Conservation (phyloP, 2,888 invertebrate species). For the Dicyrtoma fusca region DNA sequence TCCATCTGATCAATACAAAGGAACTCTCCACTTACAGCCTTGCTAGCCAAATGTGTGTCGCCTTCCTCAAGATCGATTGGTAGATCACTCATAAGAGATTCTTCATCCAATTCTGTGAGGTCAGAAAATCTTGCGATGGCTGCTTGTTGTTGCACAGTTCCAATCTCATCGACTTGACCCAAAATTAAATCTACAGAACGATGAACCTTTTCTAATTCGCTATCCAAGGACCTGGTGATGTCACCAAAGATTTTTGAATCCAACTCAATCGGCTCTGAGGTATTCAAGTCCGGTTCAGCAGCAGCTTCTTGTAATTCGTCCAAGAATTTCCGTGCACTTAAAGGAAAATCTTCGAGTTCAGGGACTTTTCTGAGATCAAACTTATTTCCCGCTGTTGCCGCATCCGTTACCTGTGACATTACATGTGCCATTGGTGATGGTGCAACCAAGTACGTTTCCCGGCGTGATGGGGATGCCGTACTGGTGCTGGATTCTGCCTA, state of each 20-base stretch:
- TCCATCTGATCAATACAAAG: conserved; percentile 27
- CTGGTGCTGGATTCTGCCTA: neutral
- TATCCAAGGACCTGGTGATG: conserved; percentile 12
- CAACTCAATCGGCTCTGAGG: conserved; percentile 5
- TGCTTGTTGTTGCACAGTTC: conserved; percentile 1
- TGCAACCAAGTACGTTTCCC: conserved; percentile 27
- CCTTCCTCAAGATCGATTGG: conserved; percentile 5
- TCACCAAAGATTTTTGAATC: conserved; percentile 13
- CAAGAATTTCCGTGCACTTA: neutral
- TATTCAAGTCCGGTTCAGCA: neutral
- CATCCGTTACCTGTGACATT: too few relatives aligned
- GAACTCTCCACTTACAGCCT: conserved; percentile 26
- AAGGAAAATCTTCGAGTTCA: neutral
- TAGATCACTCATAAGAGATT: neutral
- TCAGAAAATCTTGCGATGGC: conserved; percentile 18
- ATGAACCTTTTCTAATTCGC: conserved; percentile 9
- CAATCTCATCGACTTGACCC: conserved; percentile 5
- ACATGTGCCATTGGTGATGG: conserved; percentile 6
- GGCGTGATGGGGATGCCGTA: conserved; percentile 14
- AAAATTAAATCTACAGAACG: conserved; percentile 25
- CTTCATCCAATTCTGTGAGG: conserved; percentile 25
- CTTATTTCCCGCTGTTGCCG: neutral
- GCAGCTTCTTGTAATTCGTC: too few relatives aligned
- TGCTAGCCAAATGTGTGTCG: conserved; percentile 2
- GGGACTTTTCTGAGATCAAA: neutral